These are phyloP conservation scores for Rhyacichthys aspro DNA, from an alignment of 2,797 vertebrate genomes.

Conservation along the genomic window DNA sequence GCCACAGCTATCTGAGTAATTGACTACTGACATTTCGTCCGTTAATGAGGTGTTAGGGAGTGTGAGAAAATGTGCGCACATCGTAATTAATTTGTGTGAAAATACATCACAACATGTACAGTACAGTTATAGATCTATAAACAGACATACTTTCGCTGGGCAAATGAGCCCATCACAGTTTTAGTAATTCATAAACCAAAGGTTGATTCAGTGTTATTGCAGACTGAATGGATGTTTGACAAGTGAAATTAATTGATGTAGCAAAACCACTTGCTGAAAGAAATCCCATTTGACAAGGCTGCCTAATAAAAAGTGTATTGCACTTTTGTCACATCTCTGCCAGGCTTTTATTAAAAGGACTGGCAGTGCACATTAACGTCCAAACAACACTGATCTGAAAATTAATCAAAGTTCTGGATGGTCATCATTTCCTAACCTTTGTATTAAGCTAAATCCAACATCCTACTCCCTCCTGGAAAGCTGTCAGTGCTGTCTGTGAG, in stretches of 20 bases:
- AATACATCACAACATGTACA: background rate
- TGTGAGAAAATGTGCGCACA: background rate
- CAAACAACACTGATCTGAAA: too few species aligned
- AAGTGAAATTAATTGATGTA: background rate
- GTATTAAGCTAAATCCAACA: background rate
- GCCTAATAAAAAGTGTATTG: background rate
- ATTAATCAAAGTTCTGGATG: too few species aligned
- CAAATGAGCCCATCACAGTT: too few species aligned
- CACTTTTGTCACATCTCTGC: background rate
- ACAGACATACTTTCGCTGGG: too few species aligned
- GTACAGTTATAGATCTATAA: background rate
- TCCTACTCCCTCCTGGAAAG: too few species aligned
- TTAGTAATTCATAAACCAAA: too few species aligned
- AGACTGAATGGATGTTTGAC: too few species aligned
- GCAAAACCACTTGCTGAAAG: background rate
- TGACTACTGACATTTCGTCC: slow-evolving; percentile 1
- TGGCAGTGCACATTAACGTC: too few species aligned
- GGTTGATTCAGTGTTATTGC: too few species aligned
- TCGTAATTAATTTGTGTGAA: slow-evolving; percentile 4
- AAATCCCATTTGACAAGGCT: background rate
- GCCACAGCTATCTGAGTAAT: slow-evolving; percentile 17
- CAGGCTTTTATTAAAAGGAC: too few species aligned
- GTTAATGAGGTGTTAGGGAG: slow-evolving; percentile 1
- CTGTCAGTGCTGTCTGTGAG: background rate
- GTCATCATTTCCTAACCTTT: too few species aligned